Percentiles rank a stretch among this genome's conserved stretches.
Conservation (phyloP, 2,888 invertebrate species). For the Entomobrya multifasciata region DNA sequence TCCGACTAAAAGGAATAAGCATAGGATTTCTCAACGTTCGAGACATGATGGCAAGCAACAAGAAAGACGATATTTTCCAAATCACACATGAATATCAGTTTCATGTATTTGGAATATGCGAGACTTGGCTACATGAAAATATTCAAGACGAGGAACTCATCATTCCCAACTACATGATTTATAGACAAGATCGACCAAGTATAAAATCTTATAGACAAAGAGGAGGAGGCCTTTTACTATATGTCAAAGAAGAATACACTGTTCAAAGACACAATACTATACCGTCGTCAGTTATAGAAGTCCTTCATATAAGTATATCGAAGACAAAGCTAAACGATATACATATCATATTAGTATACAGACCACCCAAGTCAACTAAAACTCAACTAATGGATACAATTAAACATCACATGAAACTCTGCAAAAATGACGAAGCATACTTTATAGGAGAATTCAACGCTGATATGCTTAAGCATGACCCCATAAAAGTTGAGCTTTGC, state of each 20-base stretch:
- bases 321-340: not conserved
- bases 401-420: too few relatives aligned
- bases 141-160: not conserved
- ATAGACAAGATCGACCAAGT: not conserved
- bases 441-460: not conserved
- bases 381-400: too few relatives aligned
- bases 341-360: slow-evolving; percentile 13
- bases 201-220: not conserved
- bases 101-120: slow-evolving; percentile 17
- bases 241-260: not conserved
- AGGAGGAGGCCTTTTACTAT: slow-evolving; percentile 9
- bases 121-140: slow-evolving; percentile 24
- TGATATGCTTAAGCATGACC: slow-evolving; percentile 6
- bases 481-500: not conserved
- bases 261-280: not conserved
- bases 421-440: not conserved
- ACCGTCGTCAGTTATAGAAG: not conserved
- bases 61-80: not conserved
- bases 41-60: not conserved
- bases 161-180: not conserved
- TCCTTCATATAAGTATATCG: not conserved
- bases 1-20: not conserved
- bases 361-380: not conserved
- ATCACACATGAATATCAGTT: not conserved
- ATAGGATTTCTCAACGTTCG: not conserved